Conservation (phyloP, 1,140 invertebrate genomes). For the Formica selysi region DNA sequence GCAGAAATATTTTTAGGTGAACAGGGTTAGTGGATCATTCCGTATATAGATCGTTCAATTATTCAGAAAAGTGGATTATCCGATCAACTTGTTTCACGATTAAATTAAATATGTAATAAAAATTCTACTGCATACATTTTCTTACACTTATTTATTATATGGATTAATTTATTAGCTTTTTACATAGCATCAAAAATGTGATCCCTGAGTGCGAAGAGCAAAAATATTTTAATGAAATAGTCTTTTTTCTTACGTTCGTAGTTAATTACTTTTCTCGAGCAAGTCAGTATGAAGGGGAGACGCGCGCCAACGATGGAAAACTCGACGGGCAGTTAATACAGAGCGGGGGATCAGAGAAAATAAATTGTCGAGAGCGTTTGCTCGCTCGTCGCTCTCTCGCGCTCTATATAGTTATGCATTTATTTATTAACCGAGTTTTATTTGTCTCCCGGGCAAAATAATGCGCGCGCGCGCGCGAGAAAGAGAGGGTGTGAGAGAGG, state of each 20-base stretch:
- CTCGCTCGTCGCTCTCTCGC: background rate
- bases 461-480: constrained; percentile 17
- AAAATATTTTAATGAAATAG: constrained; percentile 55
- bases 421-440: constrained; percentile 77
- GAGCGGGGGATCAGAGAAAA: constrained; percentile 40
- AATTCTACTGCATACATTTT: too few relatives aligned
- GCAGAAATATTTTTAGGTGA: too few relatives aligned
- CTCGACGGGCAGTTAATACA: constrained; percentile 45
- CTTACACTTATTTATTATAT: background rate
- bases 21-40: too few relatives aligned
- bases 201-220: constrained; percentile 3
- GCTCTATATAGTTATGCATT: constrained; percentile 70
- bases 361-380: constrained; percentile 56
- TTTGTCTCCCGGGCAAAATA: constrained; percentile 67
- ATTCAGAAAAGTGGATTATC: background rate
- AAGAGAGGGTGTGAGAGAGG: too few relatives aligned
- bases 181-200: background rate
- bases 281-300: constrained; percentile 31
- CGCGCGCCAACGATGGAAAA: background rate
- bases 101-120: too few relatives aligned
- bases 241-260: constrained; percentile 45
- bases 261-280: constrained; percentile 53
- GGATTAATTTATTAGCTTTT: background rate
- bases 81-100: too few relatives aligned
- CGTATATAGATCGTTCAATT: too few relatives aligned